A percentile compares a stretch with the other conserved stretches of the same genome.
These are phyloP conservation scores for Zaprionus davidi DNA, from an alignment of 1,140 invertebrate genomes.

Conservation along the genomic window DNA sequence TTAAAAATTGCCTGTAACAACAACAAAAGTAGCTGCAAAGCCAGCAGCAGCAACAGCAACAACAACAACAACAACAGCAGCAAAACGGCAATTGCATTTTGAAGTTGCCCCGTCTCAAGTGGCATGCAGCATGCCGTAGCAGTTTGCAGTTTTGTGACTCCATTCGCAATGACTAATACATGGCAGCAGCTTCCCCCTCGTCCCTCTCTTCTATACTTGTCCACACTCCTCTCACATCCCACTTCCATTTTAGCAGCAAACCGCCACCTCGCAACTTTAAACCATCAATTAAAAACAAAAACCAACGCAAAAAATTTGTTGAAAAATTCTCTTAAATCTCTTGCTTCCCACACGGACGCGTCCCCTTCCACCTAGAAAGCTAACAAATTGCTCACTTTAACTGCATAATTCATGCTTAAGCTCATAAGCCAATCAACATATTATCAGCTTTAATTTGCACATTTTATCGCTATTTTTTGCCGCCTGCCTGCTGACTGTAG, in stretches of 20 bases:
- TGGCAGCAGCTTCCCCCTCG: not conserved
- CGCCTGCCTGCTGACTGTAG: not conserved
- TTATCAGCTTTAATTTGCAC: constrained; percentile 20
- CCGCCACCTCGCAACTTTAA: not conserved
- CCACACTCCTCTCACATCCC: no score
- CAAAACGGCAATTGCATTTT: constrained; percentile 72
- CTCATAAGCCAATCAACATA: constrained; percentile 8
- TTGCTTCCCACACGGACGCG: not conserved
- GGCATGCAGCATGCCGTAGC: constrained; percentile 54
- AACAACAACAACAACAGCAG: constrained; percentile 24
- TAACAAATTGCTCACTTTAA: constrained; percentile 10
- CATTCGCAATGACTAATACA: constrained; percentile 29
- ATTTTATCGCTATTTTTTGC: constrained; percentile 7
- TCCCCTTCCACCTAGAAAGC: not conserved
- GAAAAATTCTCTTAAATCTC: constrained; percentile 1
- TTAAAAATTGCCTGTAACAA: constrained; percentile 62
- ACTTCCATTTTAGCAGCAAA: not conserved
- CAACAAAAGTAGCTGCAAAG: constrained; percentile 11
- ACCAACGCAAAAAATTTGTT: no score
- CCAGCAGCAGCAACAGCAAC: constrained; percentile 36
- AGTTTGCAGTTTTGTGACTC: constrained; percentile 1
- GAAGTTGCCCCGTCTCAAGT: constrained; percentile 74
- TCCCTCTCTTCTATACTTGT: not conserved
- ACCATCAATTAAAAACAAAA: not conserved
- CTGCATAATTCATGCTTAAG: constrained; percentile 10